Evolutionary conservation across 2,797 vertebrate species (phyloP).

Genomic region (Amblyopsis hoosieri): DNA sequence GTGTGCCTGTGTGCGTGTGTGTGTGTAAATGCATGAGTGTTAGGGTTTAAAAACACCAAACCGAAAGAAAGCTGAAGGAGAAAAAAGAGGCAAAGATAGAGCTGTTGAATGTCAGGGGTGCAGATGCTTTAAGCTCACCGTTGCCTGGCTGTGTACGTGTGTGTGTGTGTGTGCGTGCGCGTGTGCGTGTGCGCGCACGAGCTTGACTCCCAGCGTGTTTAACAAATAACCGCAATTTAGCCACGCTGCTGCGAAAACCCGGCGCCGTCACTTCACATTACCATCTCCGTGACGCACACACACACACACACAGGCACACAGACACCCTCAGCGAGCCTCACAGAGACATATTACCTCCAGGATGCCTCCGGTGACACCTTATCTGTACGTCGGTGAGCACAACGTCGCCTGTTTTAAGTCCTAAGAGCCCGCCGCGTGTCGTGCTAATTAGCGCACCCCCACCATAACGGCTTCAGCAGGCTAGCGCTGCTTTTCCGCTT

Average conservation of each 20-base stretch:
- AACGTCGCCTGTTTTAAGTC: too few species aligned
- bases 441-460: too few species aligned
- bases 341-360: slow-evolving; percentile 70
- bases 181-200: slow-evolving; percentile 68
- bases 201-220: slow-evolving; percentile 91
- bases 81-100: slow-evolving; percentile 39
- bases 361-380: slow-evolving; percentile 71
- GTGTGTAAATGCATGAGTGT: too few species aligned
- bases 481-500: slow-evolving; percentile 62
- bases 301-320: slow-evolving; percentile 11
- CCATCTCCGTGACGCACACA: slow-evolving; percentile 77
- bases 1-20: slow-evolving; percentile 11
- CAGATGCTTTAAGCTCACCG: slow-evolving; percentile 56
- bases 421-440: too few species aligned
- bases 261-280: slow-evolving; percentile 93
- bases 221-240: slow-evolving; percentile 97
- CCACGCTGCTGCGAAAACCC: slow-evolving; percentile 85
- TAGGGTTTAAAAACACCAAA: slow-evolving; percentile 30
- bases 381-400: slow-evolving; percentile 29
- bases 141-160: slow-evolving; percentile 34
- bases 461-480: slow-evolving; percentile 24
- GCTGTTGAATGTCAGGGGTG: slow-evolving; percentile 61
- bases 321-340: slow-evolving; percentile 55
- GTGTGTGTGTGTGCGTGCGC: slow-evolving; percentile 32
- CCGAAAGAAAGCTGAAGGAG: slow-evolving; percentile 2